phyloP scores from a whole-genome alignment of 2,113 vertebrate species.

The Poecile atricapillus region DNA sequence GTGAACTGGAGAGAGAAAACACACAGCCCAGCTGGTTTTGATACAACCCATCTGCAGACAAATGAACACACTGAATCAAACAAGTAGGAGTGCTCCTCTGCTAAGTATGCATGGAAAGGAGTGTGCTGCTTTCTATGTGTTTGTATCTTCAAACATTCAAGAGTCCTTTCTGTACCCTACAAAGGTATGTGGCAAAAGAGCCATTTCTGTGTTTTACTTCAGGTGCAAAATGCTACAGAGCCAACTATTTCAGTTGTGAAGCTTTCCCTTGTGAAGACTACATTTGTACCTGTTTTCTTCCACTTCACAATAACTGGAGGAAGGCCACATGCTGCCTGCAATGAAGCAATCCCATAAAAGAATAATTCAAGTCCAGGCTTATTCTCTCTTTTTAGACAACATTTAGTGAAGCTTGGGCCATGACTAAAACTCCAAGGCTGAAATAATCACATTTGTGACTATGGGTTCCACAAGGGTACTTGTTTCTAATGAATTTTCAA shows the following conservation, averaged over 20 bases:
- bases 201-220: neutral
- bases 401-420: neutral
- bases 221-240: neutral
- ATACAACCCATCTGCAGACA: neutral
- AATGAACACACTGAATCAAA: neutral
- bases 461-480: neutral
- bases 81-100: neutral
- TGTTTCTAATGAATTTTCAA: neutral
- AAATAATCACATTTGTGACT: neutral
- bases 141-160: neutral
- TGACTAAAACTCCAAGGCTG: neutral
- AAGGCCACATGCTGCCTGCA: neutral
- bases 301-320: neutral
- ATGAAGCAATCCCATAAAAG: neutral
- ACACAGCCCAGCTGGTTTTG: neutral
- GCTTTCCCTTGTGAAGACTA: neutral
- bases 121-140: neutral
- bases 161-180: neutral
- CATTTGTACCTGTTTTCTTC: neutral
- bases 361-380: neutral
- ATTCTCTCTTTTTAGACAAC: neutral
- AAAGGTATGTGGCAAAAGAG: neutral
- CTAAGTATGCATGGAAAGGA: neutral
- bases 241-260: neutral
- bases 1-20: neutral